Conservation (phyloP, 2,888 invertebrate species). For the Perizoma flavofasciatum region DNA sequence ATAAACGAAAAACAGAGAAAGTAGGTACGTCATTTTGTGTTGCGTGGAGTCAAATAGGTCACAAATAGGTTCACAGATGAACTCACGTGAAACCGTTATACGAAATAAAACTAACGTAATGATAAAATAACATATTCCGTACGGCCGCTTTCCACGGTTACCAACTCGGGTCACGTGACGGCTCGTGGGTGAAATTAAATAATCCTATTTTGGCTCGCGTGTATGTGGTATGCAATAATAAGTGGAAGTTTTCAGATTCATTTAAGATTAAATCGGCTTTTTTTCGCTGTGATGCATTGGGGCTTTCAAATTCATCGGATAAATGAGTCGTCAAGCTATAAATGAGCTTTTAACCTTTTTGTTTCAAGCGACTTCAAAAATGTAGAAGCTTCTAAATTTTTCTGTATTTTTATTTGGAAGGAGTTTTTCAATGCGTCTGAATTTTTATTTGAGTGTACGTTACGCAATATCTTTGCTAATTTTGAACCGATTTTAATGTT, state of each 20-base stretch:
- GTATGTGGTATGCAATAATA: constrained; percentile 20
- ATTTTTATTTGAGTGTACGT: too few species aligned
- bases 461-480: too few species aligned
- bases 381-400: too few species aligned
- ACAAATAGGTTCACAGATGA: too few species aligned
- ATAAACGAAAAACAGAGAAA: too few species aligned
- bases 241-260: constrained; percentile 21
- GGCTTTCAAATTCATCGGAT: constrained; percentile 1
- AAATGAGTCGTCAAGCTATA: neutral
- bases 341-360: neutral
- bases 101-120: constrained; percentile 17
- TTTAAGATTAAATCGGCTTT: constrained; percentile 17
- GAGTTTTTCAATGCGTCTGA: too few species aligned
- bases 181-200: constrained; percentile 33
- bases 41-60: too few species aligned
- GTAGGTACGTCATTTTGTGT: too few species aligned
- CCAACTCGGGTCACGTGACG: constrained; percentile 31
- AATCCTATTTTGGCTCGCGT: constrained; percentile 26
- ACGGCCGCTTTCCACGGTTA: constrained; percentile 11
- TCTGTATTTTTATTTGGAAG: too few species aligned
- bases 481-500: too few species aligned
- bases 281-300: constrained; percentile 2
- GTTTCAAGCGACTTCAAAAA: neutral
- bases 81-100: constrained; percentile 9
- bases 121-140: constrained; percentile 25